Percentiles rank a stretch among this genome's conserved stretches.
Evolutionary conservation across 2,113 vertebrate species (phyloP).

Genomic region (Apus apus): DNA sequence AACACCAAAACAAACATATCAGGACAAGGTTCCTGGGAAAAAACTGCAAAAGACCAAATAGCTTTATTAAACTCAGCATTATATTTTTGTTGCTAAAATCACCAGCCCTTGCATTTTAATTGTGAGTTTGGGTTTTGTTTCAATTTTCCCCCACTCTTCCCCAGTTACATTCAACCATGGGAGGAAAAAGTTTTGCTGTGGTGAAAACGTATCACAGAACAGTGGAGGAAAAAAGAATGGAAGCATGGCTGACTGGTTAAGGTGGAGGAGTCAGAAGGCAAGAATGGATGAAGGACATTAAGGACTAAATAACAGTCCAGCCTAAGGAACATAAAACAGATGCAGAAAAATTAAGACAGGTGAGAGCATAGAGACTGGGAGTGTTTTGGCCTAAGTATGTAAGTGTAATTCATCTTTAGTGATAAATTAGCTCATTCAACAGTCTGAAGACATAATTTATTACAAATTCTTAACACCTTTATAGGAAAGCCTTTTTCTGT

Average conservation of each 20-base stretch:
- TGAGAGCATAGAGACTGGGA: not conserved
- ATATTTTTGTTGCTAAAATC: not conserved
- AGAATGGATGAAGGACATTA: not conserved
- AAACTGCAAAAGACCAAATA: not conserved
- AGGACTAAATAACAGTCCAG: not conserved
- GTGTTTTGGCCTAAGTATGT: not conserved
- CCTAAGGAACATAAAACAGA: not conserved
- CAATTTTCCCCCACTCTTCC: too few relatives aligned
- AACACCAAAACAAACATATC: not conserved
- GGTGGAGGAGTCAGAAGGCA: not conserved
- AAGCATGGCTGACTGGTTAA: not conserved
- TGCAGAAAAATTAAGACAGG: not conserved
- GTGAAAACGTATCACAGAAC: not conserved
- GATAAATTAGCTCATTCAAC: not conserved
- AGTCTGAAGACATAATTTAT: not conserved
- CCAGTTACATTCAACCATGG: not conserved
- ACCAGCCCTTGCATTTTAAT: not conserved
- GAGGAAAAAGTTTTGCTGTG: not conserved
- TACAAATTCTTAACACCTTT: not conserved
- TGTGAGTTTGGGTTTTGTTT: too few relatives aligned
- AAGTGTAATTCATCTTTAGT: not conserved
- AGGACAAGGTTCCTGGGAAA: not conserved
- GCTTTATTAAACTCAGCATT: not conserved
- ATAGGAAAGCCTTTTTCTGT: not conserved
- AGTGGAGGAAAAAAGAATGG: not conserved